Conservation (phyloP, 2,888 invertebrate genomes). For the Taenaris catops region DNA sequence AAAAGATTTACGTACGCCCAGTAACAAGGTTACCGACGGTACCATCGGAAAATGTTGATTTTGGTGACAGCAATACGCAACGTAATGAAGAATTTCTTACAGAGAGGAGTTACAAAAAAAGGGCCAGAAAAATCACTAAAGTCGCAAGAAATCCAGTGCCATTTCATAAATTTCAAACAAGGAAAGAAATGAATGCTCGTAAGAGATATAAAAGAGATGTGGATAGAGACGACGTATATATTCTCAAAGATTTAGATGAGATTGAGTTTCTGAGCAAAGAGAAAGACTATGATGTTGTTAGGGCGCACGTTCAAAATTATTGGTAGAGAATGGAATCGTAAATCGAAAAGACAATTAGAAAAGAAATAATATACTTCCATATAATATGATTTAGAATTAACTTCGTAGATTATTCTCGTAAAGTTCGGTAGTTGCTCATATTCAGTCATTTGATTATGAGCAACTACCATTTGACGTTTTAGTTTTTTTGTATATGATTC, state of each 20-base stretch:
- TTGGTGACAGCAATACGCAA: conserved; percentile 28
- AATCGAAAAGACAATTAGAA: too few species aligned
- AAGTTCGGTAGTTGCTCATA: too few species aligned
- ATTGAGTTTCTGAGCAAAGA: conserved; percentile 45
- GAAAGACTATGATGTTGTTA: conserved; percentile 41
- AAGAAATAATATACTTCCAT: too few species aligned
- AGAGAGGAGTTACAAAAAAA: conserved; percentile 38
- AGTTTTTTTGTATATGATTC: too few species aligned
- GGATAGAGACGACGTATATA: conserved; percentile 39
- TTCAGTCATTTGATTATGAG: too few species aligned
- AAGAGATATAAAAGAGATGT: conserved; percentile 27
- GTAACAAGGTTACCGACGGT: conserved; percentile 33
- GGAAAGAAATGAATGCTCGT: conserved; percentile 27
- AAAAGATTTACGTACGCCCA: conserved; percentile 37
- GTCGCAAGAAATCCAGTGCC: conserved; percentile 48
- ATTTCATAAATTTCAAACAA: conserved; percentile 42
- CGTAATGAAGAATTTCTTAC: conserved; percentile 37
- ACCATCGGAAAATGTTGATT: conserved; percentile 26
- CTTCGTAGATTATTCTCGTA: too few species aligned
- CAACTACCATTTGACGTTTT: too few species aligned
- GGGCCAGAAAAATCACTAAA: conserved; percentile 36
- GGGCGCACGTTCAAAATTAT: conserved; percentile 47
- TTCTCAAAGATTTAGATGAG: conserved; percentile 57
- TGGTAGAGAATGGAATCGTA: too few species aligned
- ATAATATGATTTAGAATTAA: too few species aligned